Evolutionary conservation across 2,888 invertebrate species (phyloP).

Genomic region (Acleris literana): DNA sequence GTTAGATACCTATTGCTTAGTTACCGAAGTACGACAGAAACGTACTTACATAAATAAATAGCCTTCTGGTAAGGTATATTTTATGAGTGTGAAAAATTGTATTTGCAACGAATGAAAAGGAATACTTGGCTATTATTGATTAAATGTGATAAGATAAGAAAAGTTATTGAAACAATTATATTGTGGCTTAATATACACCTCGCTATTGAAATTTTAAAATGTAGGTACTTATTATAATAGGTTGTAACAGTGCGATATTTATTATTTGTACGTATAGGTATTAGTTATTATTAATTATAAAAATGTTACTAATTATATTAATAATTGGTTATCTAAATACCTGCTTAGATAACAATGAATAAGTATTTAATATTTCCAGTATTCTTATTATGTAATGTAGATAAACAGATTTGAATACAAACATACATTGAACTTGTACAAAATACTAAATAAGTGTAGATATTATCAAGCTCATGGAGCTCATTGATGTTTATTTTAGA

Average conservation of each 20-base stretch:
- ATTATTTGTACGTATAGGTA: constrained; percentile 23
- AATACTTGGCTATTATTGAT: background rate
- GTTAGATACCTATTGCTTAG: too few species aligned
- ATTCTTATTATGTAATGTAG: constrained; percentile 31
- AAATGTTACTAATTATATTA: constrained; percentile 9
- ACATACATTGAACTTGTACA: constrained; percentile 30
- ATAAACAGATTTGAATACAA: constrained; percentile 8
- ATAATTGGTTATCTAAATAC: constrained; percentile 14
- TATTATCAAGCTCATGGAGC: constrained; percentile 19
- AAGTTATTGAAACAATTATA: constrained; percentile 6
- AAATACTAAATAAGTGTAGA: constrained; percentile 25
- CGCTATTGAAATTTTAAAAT: constrained; percentile 20
- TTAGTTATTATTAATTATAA: constrained; percentile 7
- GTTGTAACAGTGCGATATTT: constrained; percentile 20
- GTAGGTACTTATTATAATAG: constrained; percentile 13
- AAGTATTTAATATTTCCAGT: constrained; percentile 29
- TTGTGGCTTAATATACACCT: constrained; percentile 20
- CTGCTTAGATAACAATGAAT: constrained; percentile 21
- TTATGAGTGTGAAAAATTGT: background rate
- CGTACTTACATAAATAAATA: too few species aligned
- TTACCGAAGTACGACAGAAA: too few species aligned
- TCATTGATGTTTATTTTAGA: constrained; percentile 12
- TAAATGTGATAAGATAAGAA: constrained; percentile 1
- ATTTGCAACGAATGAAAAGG: background rate
- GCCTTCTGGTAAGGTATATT: background rate